phyloP scores from a whole-genome alignment of 2,113 vertebrate species.

The Hydrolagus affinis region DNA sequence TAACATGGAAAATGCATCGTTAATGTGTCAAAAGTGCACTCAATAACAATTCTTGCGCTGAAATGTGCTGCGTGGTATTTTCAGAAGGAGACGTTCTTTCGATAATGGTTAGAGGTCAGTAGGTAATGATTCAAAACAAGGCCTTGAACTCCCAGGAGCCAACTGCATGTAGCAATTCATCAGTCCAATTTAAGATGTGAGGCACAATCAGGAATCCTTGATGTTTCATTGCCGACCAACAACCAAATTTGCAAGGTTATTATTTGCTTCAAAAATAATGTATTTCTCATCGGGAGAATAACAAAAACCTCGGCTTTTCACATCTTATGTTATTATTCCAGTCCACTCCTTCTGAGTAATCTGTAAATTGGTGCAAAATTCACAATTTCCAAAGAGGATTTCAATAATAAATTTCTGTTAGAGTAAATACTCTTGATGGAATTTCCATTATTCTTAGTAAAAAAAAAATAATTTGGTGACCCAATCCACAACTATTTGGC shows the following conservation, averaged over 20 bases:
- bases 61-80: neutral
- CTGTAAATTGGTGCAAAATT: neutral
- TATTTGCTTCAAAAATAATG: neutral
- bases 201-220: neutral
- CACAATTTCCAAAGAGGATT: too few species aligned
- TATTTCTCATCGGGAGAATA: neutral
- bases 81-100: neutral
- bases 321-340: neutral
- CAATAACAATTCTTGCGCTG: conserved; percentile 18
- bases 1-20: conserved; percentile 8
- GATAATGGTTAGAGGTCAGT: neutral
- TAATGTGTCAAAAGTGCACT: conserved; percentile 1
- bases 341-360: neutral
- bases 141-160: neutral
- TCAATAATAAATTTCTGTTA: too few species aligned
- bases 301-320: too few species aligned
- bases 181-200: neutral
- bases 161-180: neutral
- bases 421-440: too few species aligned
- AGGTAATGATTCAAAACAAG: conserved; percentile 1
- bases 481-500: too few species aligned
- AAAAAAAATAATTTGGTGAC: too few species aligned
- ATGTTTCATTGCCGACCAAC: neutral
- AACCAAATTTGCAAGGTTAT: neutral
- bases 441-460: too few species aligned